phyloP scores from a whole-genome alignment of 2,797 vertebrate genomes.

The Gymnodraco acuticeps region DNA sequence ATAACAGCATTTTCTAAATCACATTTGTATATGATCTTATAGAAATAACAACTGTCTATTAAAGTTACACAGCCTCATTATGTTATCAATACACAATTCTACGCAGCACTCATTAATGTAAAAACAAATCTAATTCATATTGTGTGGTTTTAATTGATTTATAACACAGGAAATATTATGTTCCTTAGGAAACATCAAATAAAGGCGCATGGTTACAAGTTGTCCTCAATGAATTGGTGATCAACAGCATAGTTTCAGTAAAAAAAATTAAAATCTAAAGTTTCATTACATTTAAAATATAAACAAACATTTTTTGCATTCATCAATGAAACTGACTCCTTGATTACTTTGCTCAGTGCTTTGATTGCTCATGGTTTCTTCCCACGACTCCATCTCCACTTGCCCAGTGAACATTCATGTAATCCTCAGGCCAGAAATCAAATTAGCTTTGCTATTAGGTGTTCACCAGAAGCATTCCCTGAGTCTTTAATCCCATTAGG shows the following conservation, averaged over 20 bases:
- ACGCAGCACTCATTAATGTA: not conserved
- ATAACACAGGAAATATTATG: not conserved
- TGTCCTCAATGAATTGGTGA: not conserved
- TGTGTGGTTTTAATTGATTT: not conserved
- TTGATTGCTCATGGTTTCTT: slow-evolving; percentile 30
- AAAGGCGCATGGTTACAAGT: not conserved
- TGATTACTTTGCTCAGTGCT: slow-evolving; percentile 53
- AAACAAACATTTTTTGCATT: slow-evolving; percentile 9
- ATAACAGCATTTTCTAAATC: not conserved
- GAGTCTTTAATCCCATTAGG: slow-evolving; percentile 8
- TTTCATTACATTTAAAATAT: not conserved
- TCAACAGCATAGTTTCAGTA: slow-evolving; percentile 3
- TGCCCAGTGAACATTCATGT: slow-evolving; percentile 33
- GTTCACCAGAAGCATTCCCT: not conserved
- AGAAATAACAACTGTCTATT: not conserved
- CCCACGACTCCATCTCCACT: slow-evolving; percentile 25
- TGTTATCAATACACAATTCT: not conserved
- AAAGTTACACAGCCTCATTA: not conserved
- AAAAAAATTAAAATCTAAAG: not conserved
- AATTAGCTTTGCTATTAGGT: slow-evolving; percentile 31
- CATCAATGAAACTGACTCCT: slow-evolving; percentile 39
- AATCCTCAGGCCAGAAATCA: slow-evolving; percentile 34
- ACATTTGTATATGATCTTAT: not conserved
- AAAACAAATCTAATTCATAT: not conserved
- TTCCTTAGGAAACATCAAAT: not conserved